phyloP scores from a whole-genome alignment of 1,140 invertebrate genomes.

The Augochlora pura region DNA sequence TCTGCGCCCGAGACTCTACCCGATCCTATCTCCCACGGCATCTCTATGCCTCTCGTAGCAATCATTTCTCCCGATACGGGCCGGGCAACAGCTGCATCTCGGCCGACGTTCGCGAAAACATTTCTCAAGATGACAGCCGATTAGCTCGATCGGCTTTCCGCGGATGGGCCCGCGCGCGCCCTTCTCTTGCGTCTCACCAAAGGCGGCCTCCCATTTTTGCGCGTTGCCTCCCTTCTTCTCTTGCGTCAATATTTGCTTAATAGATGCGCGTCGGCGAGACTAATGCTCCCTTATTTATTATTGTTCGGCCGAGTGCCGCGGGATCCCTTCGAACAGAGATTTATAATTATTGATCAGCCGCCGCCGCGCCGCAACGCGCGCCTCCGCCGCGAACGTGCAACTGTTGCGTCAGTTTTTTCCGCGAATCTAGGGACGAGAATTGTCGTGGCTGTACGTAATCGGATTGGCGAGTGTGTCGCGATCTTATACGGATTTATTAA shows the following conservation, averaged over 20 bases:
- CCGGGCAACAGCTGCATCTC: slow-evolving; percentile 24
- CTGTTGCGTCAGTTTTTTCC: too few species aligned
- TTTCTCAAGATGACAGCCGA: slow-evolving; percentile 51
- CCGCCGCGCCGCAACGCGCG: too few species aligned
- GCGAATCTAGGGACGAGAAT: too few species aligned
- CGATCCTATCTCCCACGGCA: slow-evolving; percentile 36
- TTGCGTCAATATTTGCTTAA: background rate
- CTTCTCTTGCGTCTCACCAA: too few species aligned
- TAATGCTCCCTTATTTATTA: background rate
- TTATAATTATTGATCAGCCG: too few species aligned
- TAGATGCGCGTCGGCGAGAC: background rate
- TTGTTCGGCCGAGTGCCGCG: background rate
- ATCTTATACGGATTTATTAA: too few species aligned
- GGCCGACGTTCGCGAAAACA: slow-evolving; percentile 37
- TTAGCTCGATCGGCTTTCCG: slow-evolving; percentile 41
- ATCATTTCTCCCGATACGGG: slow-evolving; percentile 37
- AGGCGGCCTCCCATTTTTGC: background rate
- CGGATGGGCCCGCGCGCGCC: background rate
- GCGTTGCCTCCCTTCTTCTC: background rate
- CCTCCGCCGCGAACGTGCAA: too few species aligned
- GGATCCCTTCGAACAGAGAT: too few species aligned
- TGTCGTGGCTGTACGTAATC: too few species aligned
- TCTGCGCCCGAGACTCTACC: background rate
- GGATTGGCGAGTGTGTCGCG: too few species aligned
- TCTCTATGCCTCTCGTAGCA: slow-evolving; percentile 8